A percentile compares a stretch with the other conserved stretches of the same genome.
Evolutionary conservation across 1,140 invertebrate genomes (phyloP).

Genomic region (Tachypleus tridentatus): DNA sequence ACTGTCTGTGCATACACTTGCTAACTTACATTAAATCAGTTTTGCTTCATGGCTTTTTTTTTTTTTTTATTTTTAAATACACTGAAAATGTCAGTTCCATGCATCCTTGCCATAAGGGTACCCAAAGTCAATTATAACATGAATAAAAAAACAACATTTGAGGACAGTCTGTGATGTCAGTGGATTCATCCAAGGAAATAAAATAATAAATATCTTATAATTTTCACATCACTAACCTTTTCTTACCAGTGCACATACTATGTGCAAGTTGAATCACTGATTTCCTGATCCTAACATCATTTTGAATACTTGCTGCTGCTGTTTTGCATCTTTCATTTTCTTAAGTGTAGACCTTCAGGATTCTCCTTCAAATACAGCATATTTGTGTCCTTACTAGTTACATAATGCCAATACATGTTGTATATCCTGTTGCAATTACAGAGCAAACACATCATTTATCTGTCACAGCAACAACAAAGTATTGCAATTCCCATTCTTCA

Average conservation of each 20-base stretch:
- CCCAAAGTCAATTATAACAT: not conserved
- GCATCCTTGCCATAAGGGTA: not conserved
- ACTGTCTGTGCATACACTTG: conserved; percentile 1
- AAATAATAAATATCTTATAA: too few species aligned
- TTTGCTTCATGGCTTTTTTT: not conserved
- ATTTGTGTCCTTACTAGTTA: too few species aligned
- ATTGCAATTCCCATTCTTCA: too few species aligned
- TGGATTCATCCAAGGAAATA: not conserved
- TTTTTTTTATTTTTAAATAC: not conserved
- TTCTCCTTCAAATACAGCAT: too few species aligned
- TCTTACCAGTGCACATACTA: conserved; percentile 6
- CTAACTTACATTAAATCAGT: not conserved
- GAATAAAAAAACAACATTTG: not conserved
- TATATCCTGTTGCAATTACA: too few species aligned
- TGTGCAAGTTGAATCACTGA: conserved; percentile 13
- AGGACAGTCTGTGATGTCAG: not conserved
- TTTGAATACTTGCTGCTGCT: too few species aligned
- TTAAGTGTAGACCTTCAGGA: too few species aligned
- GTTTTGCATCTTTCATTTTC: too few species aligned
- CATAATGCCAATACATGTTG: too few species aligned
- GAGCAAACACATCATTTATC: too few species aligned
- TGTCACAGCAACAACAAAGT: too few species aligned
- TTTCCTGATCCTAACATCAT: too few species aligned
- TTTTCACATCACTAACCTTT: conserved; percentile 3
- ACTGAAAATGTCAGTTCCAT: not conserved